phyloP scores from a whole-genome alignment of 2,797 vertebrate species.

The Sandelia bainsii region DNA sequence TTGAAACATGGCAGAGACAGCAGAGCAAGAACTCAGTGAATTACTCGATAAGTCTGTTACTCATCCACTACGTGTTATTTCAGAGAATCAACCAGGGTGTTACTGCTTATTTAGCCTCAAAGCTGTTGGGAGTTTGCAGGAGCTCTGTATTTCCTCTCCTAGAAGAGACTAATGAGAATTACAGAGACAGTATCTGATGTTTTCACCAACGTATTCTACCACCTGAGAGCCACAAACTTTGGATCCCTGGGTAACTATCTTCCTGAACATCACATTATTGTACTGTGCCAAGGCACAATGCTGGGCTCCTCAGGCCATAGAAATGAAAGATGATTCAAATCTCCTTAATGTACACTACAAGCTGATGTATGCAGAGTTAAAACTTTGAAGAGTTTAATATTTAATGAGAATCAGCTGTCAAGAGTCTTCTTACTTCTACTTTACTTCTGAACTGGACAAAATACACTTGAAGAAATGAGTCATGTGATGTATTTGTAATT shows the following conservation, averaged over 20 bases:
- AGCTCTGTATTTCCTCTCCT: slow-evolving; percentile 31
- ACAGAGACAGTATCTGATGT: slow-evolving; percentile 42
- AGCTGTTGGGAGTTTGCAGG: slow-evolving; percentile 38
- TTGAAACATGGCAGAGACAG: not conserved
- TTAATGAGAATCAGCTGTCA: slow-evolving; percentile 45
- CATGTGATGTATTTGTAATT: no score
- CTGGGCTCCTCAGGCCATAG: slow-evolving; percentile 1
- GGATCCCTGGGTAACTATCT: slow-evolving; percentile 52
- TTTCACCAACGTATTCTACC: slow-evolving; percentile 20
- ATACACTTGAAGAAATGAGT: no score
- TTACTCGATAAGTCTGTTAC: slow-evolving; percentile 11
- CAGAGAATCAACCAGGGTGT: slow-evolving; percentile 12
- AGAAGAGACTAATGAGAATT: slow-evolving; percentile 48
- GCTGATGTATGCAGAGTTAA: not conserved
- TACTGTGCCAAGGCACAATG: slow-evolving; percentile 13
- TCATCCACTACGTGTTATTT: slow-evolving; percentile 19
- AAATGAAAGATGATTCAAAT: slow-evolving; percentile 33
- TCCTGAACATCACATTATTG: slow-evolving; percentile 59
- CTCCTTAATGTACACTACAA: slow-evolving; percentile 7
- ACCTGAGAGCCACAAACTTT: slow-evolving; percentile 38
- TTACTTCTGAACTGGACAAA: not conserved
- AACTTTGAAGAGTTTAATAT: slow-evolving; percentile 7
- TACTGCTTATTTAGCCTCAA: slow-evolving; percentile 37
- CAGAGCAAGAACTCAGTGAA: not conserved
- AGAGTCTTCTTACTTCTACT: not conserved